Percentiles rank a stretch among this genome's conserved stretches.
Evolutionary conservation across 1,140 invertebrate genomes (phyloP).

Genomic region (Achatina immaculata): DNA sequence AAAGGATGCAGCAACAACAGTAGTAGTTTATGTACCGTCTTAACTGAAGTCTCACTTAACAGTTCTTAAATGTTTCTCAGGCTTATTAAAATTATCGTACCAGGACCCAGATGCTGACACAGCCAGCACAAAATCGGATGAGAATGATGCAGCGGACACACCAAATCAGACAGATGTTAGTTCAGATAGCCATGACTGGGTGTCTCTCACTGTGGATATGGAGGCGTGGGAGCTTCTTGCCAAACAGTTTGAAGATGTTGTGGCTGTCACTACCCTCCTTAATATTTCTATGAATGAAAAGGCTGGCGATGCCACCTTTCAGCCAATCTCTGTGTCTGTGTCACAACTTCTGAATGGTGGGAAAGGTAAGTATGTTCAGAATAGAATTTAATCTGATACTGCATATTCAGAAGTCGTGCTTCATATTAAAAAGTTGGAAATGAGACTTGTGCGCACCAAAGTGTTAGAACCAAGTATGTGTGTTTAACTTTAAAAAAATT

Average conservation of each 20-base stretch:
- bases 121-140: conserved; percentile 51
- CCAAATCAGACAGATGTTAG: conserved; percentile 76
- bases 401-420: too few species aligned
- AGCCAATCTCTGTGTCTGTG: conserved; percentile 58
- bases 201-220: conserved; percentile 85
- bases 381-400: too few species aligned
- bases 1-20: too few species aligned
- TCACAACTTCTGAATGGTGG: conserved; percentile 80
- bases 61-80: too few species aligned
- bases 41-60: too few species aligned
- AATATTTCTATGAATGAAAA: conserved; percentile 27
- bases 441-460: too few species aligned
- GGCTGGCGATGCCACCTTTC: conserved; percentile 26
- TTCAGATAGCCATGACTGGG: conserved; percentile 77
- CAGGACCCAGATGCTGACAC: conserved; percentile 67
- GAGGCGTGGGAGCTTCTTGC: conserved; percentile 88
- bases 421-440: too few species aligned
- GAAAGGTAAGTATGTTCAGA: conserved; percentile 76
- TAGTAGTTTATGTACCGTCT: too few species aligned
- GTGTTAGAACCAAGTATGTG: too few species aligned
- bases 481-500: too few species aligned
- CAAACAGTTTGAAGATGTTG: conserved; percentile 89
- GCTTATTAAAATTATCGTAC: too few species aligned
- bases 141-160: conserved; percentile 76
- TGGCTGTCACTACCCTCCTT: conserved; percentile 78